Percentiles rank a stretch among this genome's conserved stretches.
Conservation (phyloP, 2,797 vertebrate species). For the Thamnophis elegans region DNA sequence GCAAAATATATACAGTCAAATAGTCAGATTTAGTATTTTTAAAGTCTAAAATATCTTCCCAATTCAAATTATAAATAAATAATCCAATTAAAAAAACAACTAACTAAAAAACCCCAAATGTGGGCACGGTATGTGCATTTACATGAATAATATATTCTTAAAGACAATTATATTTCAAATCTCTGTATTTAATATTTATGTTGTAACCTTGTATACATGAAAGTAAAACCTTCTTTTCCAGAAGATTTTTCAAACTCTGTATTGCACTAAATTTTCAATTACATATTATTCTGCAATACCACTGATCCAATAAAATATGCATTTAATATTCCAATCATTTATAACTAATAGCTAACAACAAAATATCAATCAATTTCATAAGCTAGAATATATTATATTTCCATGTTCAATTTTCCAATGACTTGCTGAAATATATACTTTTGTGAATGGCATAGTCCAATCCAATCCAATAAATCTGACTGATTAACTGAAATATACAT, state of each 20-base stretch:
- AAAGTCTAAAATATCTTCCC: background rate
- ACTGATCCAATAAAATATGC: background rate
- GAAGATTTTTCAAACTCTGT: background rate
- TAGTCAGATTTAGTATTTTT: background rate
- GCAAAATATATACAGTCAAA: background rate
- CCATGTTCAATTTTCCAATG: background rate
- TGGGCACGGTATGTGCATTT: background rate
- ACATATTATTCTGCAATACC: background rate
- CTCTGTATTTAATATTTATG: background rate
- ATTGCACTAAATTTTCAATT: background rate
- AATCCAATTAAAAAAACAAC: background rate
- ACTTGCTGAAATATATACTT: background rate
- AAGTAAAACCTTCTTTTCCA: background rate
- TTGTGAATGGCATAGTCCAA: background rate
- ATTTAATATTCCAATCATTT: background rate
- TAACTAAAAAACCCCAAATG: background rate
- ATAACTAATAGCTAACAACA: background rate
- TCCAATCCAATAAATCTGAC: background rate
- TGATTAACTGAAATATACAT: background rate
- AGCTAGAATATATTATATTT: background rate
- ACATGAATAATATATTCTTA: background rate
- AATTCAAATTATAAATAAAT: background rate
- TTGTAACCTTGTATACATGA: background rate
- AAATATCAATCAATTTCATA: background rate
- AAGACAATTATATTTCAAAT: background rate